These are phyloP conservation scores for Oxyura jamaicensis DNA, from an alignment of 2,113 vertebrate species.

Conservation along the genomic window DNA sequence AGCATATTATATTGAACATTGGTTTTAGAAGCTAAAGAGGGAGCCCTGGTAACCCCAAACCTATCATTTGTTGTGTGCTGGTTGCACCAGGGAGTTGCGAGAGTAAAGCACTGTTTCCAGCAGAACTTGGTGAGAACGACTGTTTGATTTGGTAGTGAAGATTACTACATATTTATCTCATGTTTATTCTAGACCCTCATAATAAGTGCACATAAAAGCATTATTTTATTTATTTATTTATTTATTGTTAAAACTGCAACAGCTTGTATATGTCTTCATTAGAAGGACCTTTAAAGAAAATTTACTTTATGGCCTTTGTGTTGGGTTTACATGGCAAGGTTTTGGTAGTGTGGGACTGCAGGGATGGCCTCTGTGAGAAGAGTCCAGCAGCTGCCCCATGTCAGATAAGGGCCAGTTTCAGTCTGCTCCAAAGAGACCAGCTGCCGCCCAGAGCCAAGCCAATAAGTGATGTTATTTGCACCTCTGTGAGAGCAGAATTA, in stretches of 20 bases:
- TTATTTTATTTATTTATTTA: background rate
- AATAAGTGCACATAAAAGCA: background rate
- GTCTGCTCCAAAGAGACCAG: too few relatives aligned
- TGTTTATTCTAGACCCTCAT: background rate
- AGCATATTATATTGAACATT: background rate
- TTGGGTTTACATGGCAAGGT: too few relatives aligned
- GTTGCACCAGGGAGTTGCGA: background rate
- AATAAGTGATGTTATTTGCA: too few relatives aligned
- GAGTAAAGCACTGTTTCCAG: fast-evolving
- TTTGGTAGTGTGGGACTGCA: too few relatives aligned
- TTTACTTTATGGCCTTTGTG: background rate
- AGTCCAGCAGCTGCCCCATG: too few relatives aligned
- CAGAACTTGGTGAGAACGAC: background rate
- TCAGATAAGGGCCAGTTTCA: too few relatives aligned
- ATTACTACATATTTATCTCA: background rate
- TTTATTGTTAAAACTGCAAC: background rate
- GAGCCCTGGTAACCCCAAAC: background rate
- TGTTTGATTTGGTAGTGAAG: background rate
- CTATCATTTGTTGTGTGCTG: background rate
- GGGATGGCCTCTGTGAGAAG: too few relatives aligned
- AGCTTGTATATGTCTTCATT: background rate
- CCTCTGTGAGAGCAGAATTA: too few relatives aligned
- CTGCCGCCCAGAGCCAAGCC: too few relatives aligned
- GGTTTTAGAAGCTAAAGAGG: background rate
- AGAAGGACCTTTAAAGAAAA: background rate